phyloP scores from a whole-genome alignment of 2,797 vertebrate species.

The Hapalemur alaotrensis region DNA sequence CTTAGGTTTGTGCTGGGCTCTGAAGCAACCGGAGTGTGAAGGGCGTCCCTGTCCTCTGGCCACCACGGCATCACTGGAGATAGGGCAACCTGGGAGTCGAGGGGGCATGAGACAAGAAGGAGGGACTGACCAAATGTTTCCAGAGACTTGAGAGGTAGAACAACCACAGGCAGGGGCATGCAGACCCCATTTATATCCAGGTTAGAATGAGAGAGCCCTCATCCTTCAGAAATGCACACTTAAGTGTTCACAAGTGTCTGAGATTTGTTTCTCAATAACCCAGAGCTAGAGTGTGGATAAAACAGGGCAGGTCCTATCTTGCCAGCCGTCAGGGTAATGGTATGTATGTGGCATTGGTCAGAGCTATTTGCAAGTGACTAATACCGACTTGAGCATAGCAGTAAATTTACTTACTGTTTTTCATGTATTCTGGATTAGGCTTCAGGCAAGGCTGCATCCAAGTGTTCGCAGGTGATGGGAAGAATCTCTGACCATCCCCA shows the following conservation, averaged over 20 bases:
- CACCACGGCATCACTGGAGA: rapidly evolving
- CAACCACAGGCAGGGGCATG: background rate
- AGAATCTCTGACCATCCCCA: background rate
- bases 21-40: background rate
- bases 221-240: background rate
- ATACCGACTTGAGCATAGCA: no score
- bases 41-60: background rate
- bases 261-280: background rate
- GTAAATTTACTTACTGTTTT: background rate
- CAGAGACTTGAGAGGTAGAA: background rate
- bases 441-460: background rate
- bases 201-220: background rate
- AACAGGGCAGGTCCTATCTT: background rate
- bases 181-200: background rate
- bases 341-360: background rate
- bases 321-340: rapidly evolving
- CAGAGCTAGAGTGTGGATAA: background rate
- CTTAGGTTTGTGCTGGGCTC: background rate
- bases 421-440: background rate
- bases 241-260: background rate
- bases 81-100: background rate
- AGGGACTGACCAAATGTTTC: background rate
- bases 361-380: background rate
- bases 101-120: background rate
- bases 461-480: background rate